phyloP scores from a whole-genome alignment of 2,888 invertebrate species.

The Nephrocerus scutellatus region DNA sequence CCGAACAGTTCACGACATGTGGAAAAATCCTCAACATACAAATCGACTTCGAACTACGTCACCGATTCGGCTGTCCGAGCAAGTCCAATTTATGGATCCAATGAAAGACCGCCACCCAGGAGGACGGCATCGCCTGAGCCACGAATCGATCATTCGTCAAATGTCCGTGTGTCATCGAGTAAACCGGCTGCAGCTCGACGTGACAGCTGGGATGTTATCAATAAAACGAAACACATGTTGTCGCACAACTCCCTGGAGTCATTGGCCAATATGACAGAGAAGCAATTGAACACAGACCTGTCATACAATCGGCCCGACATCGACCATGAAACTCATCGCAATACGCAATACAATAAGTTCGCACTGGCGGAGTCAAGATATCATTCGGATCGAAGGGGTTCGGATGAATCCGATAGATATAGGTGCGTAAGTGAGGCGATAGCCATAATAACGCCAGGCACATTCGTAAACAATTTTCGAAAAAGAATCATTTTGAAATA shows the following conservation, averaged over 20 bases:
- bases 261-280: slow-evolving; percentile 60
- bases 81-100: slow-evolving; percentile 51
- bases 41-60: slow-evolving; percentile 51
- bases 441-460: slow-evolving; percentile 2
- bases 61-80: slow-evolving; percentile 41
- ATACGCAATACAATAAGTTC: slow-evolving; percentile 56
- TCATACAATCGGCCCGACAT: slow-evolving; percentile 49
- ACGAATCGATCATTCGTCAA: slow-evolving; percentile 53
- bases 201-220: slow-evolving; percentile 77
- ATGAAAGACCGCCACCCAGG: slow-evolving; percentile 44
- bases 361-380: slow-evolving; percentile 40
- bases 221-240: slow-evolving; percentile 69
- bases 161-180: slow-evolving; percentile 55
- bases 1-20: slow-evolving; percentile 41
- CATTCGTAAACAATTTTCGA: neutral
- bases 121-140: slow-evolving; percentile 52
- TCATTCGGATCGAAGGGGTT: slow-evolving; percentile 32
- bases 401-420: slow-evolving; percentile 36
- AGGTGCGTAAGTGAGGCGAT: slow-evolving; percentile 17
- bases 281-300: slow-evolving; percentile 51
- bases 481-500: neutral
- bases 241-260: slow-evolving; percentile 65
- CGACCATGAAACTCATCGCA: slow-evolving; percentile 57
- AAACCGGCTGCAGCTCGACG: slow-evolving; percentile 55
- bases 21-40: slow-evolving; percentile 49